phyloP scores from a whole-genome alignment of 2,888 invertebrate genomes.

The Epinotia brunnichana region DNA sequence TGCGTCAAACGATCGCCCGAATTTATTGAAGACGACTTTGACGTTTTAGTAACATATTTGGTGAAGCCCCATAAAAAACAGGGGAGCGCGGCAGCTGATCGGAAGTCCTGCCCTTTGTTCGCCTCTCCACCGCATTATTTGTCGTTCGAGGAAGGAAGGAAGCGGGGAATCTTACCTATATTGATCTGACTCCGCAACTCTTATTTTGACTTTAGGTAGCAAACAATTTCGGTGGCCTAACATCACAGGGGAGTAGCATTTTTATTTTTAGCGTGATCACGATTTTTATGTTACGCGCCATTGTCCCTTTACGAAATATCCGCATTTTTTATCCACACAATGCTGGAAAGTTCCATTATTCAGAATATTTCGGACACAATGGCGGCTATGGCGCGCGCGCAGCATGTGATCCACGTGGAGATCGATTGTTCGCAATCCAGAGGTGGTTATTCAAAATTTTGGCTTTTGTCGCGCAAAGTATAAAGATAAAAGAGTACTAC shows the following conservation, averaged over 20 bases:
- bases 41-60: slow-evolving; percentile 69
- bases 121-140: slow-evolving; percentile 70
- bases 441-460: slow-evolving; percentile 74
- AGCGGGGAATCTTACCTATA: slow-evolving; percentile 51
- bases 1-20: background rate
- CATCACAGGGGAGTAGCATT: slow-evolving; percentile 28
- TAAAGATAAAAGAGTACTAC: slow-evolving; percentile 70
- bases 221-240: slow-evolving; percentile 25
- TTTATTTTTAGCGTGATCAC: slow-evolving; percentile 52
- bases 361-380: slow-evolving; percentile 74
- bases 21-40: slow-evolving; percentile 30
- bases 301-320: slow-evolving; percentile 74
- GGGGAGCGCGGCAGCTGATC: slow-evolving; percentile 81
- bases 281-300: slow-evolving; percentile 64
- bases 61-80: slow-evolving; percentile 77
- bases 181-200: slow-evolving; percentile 45
- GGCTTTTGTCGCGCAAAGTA: slow-evolving; percentile 71
- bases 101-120: slow-evolving; percentile 83
- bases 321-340: slow-evolving; percentile 75
- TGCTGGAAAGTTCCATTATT: slow-evolving; percentile 77
- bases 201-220: slow-evolving; percentile 21
- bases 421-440: slow-evolving; percentile 76
- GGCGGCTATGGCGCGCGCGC: slow-evolving; percentile 74
- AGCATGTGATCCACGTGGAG: slow-evolving; percentile 75
- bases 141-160: slow-evolving; percentile 72